Evolutionary conservation across 2,888 invertebrate species (phyloP).

Genomic region (Hypolimnas misippus): DNA sequence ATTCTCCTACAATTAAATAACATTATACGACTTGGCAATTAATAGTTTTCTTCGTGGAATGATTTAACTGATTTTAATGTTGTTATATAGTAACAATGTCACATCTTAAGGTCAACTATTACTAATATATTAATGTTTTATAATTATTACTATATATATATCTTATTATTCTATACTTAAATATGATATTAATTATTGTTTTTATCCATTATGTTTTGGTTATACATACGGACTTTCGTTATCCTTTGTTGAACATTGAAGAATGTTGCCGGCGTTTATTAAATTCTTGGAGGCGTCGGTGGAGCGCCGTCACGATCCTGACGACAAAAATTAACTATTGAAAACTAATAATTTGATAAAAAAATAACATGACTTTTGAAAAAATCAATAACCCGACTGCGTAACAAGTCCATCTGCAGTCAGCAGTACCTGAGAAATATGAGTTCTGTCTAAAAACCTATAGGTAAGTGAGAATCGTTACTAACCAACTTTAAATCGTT

Average conservation of each 20-base stretch:
- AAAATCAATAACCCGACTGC: too few relatives aligned
- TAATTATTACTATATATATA: constrained; percentile 7
- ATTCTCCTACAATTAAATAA: constrained; percentile 12
- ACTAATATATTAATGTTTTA: constrained; percentile 1
- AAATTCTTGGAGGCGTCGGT: constrained; percentile 76
- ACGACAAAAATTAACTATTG: neutral
- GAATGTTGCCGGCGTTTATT: constrained; percentile 47
- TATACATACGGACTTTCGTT: constrained; percentile 46
- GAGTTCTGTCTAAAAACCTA: too few relatives aligned
- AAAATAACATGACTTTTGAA: too few relatives aligned
- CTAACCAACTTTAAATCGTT: too few relatives aligned
- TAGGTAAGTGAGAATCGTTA: too few relatives aligned
- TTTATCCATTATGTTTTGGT: constrained; percentile 28
- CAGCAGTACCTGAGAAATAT: too few relatives aligned
- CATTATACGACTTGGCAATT: constrained; percentile 10
- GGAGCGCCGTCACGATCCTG: constrained; percentile 79
- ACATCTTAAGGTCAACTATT: constrained; percentile 6
- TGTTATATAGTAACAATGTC: neutral
- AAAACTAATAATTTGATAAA: too few relatives aligned
- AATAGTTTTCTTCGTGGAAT: constrained; percentile 14
- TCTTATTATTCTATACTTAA: constrained; percentile 45
- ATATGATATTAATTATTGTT: constrained; percentile 45
- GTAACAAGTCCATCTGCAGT: too few relatives aligned
- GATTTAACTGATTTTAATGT: constrained; percentile 7
- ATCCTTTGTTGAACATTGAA: constrained; percentile 41